phyloP scores from a whole-genome alignment of 2,113 vertebrate species.

The Pluvialis apricaria region DNA sequence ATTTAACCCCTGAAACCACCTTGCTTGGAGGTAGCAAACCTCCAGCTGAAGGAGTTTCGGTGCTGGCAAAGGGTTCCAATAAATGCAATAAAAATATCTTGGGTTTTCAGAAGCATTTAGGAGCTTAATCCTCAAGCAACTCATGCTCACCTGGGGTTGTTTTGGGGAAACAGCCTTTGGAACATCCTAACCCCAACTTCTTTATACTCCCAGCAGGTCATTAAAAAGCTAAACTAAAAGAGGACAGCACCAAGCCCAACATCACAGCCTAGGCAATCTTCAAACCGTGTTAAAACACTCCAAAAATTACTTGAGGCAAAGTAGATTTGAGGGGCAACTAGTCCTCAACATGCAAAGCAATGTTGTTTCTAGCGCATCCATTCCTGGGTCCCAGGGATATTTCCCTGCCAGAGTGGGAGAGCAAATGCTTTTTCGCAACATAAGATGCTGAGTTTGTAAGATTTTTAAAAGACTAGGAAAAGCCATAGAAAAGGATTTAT shows the following conservation, averaged over 20 bases:
- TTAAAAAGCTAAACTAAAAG: neutral
- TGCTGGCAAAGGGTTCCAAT: neutral
- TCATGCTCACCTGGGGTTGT: rapidly evolving
- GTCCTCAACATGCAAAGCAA: neutral
- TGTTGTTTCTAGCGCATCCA: neutral
- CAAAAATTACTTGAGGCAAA: neutral
- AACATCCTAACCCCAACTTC: neutral
- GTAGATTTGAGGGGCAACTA: neutral
- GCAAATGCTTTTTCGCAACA: neutral
- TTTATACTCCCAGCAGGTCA: neutral
- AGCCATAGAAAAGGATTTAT: neutral
- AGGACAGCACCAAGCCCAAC: neutral
- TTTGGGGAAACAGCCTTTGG: neutral
- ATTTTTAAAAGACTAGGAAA: neutral
- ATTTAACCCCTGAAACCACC: neutral
- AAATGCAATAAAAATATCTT: neutral
- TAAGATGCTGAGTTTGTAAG: neutral
- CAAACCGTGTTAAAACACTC: neutral
- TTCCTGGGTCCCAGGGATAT: neutral
- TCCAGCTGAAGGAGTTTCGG: neutral
- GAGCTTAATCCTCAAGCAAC: neutral
- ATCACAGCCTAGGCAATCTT: neutral
- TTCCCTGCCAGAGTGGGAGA: neutral
- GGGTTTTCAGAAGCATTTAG: neutral
- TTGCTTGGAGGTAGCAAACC: neutral